Percentiles rank a stretch among this genome's conserved stretches.
These are phyloP conservation scores for Okamejei kenojei DNA, from an alignment of 2,797 vertebrate genomes.

Conservation along the genomic window DNA sequence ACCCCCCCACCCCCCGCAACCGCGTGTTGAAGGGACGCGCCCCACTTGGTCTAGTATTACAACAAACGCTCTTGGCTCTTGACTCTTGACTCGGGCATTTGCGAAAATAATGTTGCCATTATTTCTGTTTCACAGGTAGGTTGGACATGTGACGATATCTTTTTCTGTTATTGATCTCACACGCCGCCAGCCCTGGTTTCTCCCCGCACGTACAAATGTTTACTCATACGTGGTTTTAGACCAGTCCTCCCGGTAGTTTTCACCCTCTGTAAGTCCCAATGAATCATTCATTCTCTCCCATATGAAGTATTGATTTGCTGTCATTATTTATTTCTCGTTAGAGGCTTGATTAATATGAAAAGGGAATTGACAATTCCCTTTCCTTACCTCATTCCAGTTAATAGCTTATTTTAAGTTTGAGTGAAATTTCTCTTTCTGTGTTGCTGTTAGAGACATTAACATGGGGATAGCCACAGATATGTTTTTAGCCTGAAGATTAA, in stretches of 20 bases:
- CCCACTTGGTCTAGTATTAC: too few species aligned
- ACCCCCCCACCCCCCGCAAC: too few species aligned
- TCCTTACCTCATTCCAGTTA: not conserved
- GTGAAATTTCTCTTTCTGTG: not conserved
- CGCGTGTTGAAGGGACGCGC: too few species aligned
- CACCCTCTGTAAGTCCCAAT: too few species aligned
- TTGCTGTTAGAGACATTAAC: not conserved
- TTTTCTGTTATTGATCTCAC: not conserved
- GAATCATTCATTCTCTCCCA: not conserved
- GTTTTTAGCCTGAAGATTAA: too few species aligned
- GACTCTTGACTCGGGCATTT: not conserved
- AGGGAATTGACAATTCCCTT: not conserved
- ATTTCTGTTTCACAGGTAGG: not conserved
- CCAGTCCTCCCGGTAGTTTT: not conserved
- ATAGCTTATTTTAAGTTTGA: not conserved
- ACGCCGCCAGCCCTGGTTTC: not conserved
- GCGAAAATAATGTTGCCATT: not conserved
- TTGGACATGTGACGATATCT: not conserved
- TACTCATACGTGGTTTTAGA: not conserved
- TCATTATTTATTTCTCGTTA: slow-evolving; percentile 2
- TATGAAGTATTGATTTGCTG: not conserved
- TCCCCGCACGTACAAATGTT: not conserved
- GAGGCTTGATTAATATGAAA: not conserved
- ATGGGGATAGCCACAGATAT: too few species aligned
- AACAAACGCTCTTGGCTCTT: too few species aligned